Evolutionary conservation across 2,113 vertebrate species (phyloP).

Genomic region (Leptocoma aspasia): DNA sequence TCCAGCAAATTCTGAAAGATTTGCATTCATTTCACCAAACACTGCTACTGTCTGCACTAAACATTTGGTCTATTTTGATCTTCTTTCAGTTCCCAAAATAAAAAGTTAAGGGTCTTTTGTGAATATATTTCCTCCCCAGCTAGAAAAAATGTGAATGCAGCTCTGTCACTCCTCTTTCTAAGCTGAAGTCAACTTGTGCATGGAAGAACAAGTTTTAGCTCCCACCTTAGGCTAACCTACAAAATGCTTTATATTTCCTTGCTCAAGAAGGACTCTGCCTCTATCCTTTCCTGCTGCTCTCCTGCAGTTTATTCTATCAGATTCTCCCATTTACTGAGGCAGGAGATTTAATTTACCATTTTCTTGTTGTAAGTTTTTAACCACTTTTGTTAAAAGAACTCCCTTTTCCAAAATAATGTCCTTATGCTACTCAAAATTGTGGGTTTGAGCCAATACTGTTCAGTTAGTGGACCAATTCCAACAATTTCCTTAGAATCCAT

Average conservation of each 20-base stretch:
- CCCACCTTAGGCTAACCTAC: not conserved
- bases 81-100: conserved; percentile 2
- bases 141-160: not conserved
- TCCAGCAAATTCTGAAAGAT: conserved; percentile 7
- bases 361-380: not conserved
- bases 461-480: not conserved
- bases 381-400: not conserved
- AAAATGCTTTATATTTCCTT: not conserved
- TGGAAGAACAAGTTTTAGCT: not conserved
- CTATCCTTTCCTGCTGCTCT: not conserved
- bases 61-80: not conserved
- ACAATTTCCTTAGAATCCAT: not conserved
- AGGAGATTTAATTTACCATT: not conserved
- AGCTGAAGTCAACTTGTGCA: not conserved
- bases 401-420: not conserved
- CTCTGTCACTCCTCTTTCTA: not conserved
- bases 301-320: not conserved
- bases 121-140: not conserved
- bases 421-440: not conserved
- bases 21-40: conserved; percentile 14
- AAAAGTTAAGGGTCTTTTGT: not conserved
- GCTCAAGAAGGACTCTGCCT: not conserved
- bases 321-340: not conserved
- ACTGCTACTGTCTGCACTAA: not conserved
- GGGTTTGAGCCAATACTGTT: not conserved